These are phyloP conservation scores for Tinamus major DNA, from an alignment of 2,797 vertebrate genomes.

Conservation along the genomic window DNA sequence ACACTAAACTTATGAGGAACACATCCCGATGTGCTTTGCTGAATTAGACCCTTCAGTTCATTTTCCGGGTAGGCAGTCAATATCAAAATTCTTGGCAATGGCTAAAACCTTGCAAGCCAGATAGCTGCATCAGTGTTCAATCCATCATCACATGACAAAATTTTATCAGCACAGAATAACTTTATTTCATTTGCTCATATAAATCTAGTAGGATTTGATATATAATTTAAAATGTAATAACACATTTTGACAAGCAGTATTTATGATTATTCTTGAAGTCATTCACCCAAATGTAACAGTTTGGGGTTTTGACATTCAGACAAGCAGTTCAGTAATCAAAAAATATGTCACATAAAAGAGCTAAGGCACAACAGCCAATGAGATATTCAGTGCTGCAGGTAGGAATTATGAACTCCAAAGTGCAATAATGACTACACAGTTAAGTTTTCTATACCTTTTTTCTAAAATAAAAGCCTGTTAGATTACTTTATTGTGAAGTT, in stretches of 20 bases:
- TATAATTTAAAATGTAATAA: background rate
- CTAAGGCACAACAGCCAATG: constrained; percentile 1
- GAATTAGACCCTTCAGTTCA: background rate
- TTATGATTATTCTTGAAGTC: background rate
- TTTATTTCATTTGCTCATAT: background rate
- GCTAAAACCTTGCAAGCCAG: background rate
- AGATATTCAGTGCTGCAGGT: background rate
- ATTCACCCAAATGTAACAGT: background rate
- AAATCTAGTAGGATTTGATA: background rate
- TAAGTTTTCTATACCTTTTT: constrained; percentile 41
- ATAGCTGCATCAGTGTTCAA: background rate
- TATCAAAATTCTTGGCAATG: background rate
- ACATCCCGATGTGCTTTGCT: background rate
- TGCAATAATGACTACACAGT: constrained; percentile 19
- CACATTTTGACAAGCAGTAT: background rate
- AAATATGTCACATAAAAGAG: constrained; percentile 34
- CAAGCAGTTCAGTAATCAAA: constrained; percentile 2
- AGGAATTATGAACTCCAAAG: constrained; percentile 28
- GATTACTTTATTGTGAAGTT: constrained; percentile 4
- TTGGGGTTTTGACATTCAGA: background rate
- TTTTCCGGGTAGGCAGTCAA: background rate
- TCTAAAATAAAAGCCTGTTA: constrained; percentile 48
- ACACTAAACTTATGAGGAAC: background rate
- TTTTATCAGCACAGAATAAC: background rate
- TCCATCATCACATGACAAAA: background rate